Base-by-base conservation (phyloP, 2,113 vertebrate species). In the Cyprinodon brontotheroides region DNA sequence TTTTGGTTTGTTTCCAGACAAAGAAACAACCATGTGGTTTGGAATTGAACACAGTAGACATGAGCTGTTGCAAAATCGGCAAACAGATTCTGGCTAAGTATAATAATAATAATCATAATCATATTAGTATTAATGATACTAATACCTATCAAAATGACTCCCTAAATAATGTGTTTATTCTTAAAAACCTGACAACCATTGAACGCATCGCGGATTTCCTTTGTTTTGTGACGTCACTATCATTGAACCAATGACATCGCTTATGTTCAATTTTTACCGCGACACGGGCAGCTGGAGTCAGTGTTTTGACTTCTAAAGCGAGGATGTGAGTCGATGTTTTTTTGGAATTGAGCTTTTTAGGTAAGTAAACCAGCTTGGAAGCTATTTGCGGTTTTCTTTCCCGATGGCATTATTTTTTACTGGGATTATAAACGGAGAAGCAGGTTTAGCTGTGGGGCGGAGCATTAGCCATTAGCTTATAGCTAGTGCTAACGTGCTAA, bases 261-360 rank as follows among this genome's bases (percentile, higher is more conserved):
- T 14, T 17, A 10, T 6, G 0, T n/a, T 3, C 0, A 43, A 47
- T 11, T 83, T 88, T 91, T 86, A 38, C 86, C 86, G 90, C 77
- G 87, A 77, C 39, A 0, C 67, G 22, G 47, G 3, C 64, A 38
- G 7, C 36, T 15, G 65, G 2, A n/a, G 67, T 3, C 39, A 7
- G 22, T 40, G 65, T 45, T 3, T 47, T 29, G 2, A 1, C 43
- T 43, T 36, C 13, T 4, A 3, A 40, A 36, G 1, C 1, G 14
- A 39, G n/a, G 7, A 48, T 3, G 3, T 4, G 12, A 61, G 60
- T n/a, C 1, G 7, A 1, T 22, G 12, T 22, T 17, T 29, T 57
- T 37, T 11, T 4, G 29, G 29, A 29, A 11, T 36, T 4, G 12
- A 57, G 50, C 20, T 4, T 14, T 0, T 0, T 14, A 0, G 0